phyloP scores from a whole-genome alignment of 2,113 vertebrate genomes.

The Prunella fulvescens region DNA sequence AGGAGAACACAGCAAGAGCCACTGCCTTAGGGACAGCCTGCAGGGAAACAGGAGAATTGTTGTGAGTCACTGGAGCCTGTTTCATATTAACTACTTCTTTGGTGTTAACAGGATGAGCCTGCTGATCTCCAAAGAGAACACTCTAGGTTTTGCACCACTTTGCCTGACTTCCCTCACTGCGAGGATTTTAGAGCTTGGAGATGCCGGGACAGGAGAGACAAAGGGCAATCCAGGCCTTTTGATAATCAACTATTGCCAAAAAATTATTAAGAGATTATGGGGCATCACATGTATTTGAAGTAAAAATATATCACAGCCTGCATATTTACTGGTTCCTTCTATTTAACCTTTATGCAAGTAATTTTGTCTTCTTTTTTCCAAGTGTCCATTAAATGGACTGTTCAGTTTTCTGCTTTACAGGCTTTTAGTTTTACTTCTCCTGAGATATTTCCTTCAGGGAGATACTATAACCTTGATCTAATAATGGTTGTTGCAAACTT shows the following conservation, averaged over 20 bases:
- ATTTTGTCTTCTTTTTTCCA: not conserved
- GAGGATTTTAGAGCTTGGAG: not conserved
- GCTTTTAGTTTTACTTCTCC: not conserved
- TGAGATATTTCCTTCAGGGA: not conserved
- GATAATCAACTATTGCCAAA: not conserved
- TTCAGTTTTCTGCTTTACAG: not conserved
- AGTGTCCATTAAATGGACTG: not conserved
- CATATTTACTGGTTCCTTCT: not conserved
- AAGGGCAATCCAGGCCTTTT: not conserved
- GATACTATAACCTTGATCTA: not conserved
- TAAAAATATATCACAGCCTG: not conserved
- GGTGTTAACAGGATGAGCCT: not conserved
- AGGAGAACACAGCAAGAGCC: not conserved
- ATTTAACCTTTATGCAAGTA: not conserved
- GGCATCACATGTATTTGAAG: not conserved
- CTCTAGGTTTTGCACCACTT: not conserved
- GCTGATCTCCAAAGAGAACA: not conserved
- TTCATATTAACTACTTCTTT: constrained; percentile 2
- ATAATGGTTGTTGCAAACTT: not conserved
- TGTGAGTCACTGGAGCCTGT: not conserved
- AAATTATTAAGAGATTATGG: not conserved
- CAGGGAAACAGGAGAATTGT: not conserved
- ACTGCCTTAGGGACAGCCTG: not conserved
- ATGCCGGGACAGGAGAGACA: not conserved
- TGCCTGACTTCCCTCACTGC: not conserved